Conservation (phyloP, 92 coral and sea anemone species). For the Phymanthus crucifer region DNA sequence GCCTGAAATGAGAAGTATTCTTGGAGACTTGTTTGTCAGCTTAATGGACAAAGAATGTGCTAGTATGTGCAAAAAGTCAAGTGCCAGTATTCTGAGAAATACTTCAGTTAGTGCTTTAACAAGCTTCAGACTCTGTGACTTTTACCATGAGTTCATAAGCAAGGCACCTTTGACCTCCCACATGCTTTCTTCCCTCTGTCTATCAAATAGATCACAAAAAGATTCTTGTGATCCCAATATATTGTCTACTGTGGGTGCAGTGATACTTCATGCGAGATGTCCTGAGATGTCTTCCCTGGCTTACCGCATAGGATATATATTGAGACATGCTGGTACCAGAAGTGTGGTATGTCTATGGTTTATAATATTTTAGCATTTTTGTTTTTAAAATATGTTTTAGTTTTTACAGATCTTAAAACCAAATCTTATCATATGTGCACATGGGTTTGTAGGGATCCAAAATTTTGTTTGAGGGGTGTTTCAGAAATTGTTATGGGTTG, state of each 20-base stretch:
- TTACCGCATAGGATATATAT: conserved; percentile 21
- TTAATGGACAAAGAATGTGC: not conserved
- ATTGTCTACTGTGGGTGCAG: conserved; percentile 24
- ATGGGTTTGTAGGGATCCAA: too few species aligned
- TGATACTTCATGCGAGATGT: conserved; percentile 27
- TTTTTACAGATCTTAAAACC: too few species aligned
- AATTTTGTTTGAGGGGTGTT: too few species aligned
- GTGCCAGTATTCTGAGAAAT: conserved; percentile 4
- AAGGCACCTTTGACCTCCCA: conserved; percentile 25
- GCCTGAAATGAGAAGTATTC: not conserved
- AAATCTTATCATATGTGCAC: too few species aligned
- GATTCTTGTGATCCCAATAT: conserved; percentile 26
- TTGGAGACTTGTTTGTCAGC: not conserved
- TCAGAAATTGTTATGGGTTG: too few species aligned
- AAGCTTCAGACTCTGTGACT: conserved; percentile 1
- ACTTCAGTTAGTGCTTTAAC: conserved; percentile 3
- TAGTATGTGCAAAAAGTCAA: conserved; percentile 6
- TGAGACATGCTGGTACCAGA: conserved; percentile 30
- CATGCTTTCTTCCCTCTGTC: conserved; percentile 16
- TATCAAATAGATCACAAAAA: conserved; percentile 21
- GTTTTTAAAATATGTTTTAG: not conserved
- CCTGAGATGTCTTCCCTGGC: conserved; percentile 40
- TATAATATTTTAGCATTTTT: too few species aligned
- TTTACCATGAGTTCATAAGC: conserved; percentile 10
- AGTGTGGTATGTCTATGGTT: conserved; percentile 24